Conservation (phyloP, 1,140 invertebrate genomes). For the silkworm (Bombyx mori) region ASM3026992v2 NC_085129.1:6754001-6754500, state of each 20-base stretch:
- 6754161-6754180: slow-evolving; percentile 13
- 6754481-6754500: no score
- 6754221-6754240: not conserved
- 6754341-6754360: not conserved
- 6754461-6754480: not conserved
- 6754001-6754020: no score
- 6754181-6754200: slow-evolving; percentile 8
- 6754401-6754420: no score
- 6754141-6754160: slow-evolving; percentile 23
- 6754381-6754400: no score
- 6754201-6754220: not conserved
- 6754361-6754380: not conserved
- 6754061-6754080: slow-evolving; percentile 12
- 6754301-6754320: no score
- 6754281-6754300: no score
- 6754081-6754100: slow-evolving; percentile 32
- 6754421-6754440: no score
- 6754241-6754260: not conserved
- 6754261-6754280: no score
- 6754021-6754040: no score
- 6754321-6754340: no score
- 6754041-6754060: no score
- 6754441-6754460: not conserved
- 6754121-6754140: slow-evolving; percentile 24
- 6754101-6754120: slow-evolving; percentile 19